These are phyloP conservation scores for Burhinus oedicnemus DNA, from an alignment of 2,113 vertebrate genomes.

Conservation along the genomic window DNA sequence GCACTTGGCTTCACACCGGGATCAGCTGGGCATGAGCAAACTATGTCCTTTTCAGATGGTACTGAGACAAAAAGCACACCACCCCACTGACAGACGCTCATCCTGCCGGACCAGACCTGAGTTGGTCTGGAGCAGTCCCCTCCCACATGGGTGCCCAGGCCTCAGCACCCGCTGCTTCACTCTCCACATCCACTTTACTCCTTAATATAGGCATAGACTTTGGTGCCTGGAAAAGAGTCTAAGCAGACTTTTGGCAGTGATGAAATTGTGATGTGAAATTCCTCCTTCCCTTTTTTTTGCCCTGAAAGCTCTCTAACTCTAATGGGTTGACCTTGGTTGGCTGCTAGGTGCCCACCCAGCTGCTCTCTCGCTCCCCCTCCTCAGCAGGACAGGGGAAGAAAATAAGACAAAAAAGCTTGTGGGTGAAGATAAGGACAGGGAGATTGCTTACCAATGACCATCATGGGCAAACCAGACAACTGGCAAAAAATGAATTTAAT, in stretches of 20 bases:
- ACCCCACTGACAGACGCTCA: rapidly evolving
- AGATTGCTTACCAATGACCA: background rate
- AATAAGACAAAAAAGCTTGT: background rate
- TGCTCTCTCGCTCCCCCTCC: background rate
- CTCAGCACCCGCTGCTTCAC: background rate
- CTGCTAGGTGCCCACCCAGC: background rate
- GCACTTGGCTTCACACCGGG: background rate
- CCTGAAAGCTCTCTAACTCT: background rate
- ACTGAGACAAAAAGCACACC: background rate
- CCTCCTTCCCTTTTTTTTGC: background rate
- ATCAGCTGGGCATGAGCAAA: background rate
- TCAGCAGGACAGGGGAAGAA: background rate
- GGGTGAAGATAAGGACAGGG: background rate
- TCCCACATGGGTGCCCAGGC: background rate
- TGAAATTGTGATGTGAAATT: background rate
- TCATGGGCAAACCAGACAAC: background rate
- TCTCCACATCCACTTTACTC: background rate
- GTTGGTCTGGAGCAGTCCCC: background rate
- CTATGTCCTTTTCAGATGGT: background rate
- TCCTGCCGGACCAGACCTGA: background rate
- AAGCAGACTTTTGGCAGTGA: background rate
- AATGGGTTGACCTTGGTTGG: background rate
- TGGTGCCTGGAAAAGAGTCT: background rate
- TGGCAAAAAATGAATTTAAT: background rate
- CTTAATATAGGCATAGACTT: background rate